phyloP scores from a whole-genome alignment of 1,140 invertebrate genomes.

The Helicorthomorpha holstii region DNA sequence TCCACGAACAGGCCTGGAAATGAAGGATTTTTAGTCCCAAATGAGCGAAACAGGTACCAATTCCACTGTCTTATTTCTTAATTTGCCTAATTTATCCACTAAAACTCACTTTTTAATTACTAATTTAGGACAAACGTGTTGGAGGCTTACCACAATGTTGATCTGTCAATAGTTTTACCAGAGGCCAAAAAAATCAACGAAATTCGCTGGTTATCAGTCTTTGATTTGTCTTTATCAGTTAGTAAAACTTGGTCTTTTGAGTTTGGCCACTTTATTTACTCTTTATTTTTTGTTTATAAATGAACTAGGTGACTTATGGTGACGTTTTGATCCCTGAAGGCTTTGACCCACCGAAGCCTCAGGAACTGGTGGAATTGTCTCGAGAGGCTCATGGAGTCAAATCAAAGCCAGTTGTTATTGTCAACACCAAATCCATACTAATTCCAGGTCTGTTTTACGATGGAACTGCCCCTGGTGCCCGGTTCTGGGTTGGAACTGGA shows the following conservation, averaged over 20 bases:
- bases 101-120: no score
- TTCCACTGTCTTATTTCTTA: not conserved
- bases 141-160: constrained; percentile 62
- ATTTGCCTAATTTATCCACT: not conserved
- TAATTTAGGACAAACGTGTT: constrained; percentile 71
- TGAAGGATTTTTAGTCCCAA: constrained; percentile 76
- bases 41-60: constrained; percentile 48
- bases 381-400: constrained; percentile 45
- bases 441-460: constrained; percentile 61
- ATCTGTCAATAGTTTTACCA: constrained; percentile 63
- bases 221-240: constrained; percentile 41
- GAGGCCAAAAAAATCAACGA: constrained; percentile 73
- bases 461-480: constrained; percentile 44
- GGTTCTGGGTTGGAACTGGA: constrained; percentile 75
- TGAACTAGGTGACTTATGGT: constrained; percentile 69
- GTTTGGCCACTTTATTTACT: not conserved
- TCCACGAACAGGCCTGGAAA: constrained; percentile 67
- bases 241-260: not conserved
- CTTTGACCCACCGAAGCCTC: constrained; percentile 65
- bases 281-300: constrained; percentile 1
- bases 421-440: constrained; percentile 62
- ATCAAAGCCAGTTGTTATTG: constrained; percentile 51
- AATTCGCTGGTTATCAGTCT: constrained; percentile 78
- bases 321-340: constrained; percentile 81
- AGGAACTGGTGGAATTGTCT: constrained; percentile 49